A percentile compares a stretch with the other conserved stretches of the same genome.
Conservation (phyloP, 2,797 vertebrate species). For the Brachymystax lenok region DNA sequence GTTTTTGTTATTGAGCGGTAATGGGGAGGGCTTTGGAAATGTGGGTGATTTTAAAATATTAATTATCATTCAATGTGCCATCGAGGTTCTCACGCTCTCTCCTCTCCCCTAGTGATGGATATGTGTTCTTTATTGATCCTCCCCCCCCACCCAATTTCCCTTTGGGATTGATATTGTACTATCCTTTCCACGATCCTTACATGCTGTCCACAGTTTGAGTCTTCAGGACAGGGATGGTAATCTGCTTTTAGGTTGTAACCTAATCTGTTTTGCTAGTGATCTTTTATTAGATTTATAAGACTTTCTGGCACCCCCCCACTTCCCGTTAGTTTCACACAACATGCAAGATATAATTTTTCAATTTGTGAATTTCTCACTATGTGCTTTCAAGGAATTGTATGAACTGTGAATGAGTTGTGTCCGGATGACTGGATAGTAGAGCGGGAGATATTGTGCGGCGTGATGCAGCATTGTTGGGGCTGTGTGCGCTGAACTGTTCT, state of each 20-base stretch:
- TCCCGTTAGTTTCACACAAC: background rate
- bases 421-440: slow-evolving; percentile 22
- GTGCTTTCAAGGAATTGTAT: background rate
- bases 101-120: background rate
- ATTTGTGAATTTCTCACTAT: no score
- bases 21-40: background rate
- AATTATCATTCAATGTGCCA: background rate
- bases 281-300: background rate
- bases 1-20: background rate
- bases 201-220: background rate
- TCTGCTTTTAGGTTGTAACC: background rate
- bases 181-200: background rate
- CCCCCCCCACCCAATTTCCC: background rate
- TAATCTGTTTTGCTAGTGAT: background rate
- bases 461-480: slow-evolving; percentile 22
- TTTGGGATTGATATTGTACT: background rate
- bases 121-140: background rate
- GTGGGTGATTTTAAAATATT: background rate
- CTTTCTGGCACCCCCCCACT: background rate
- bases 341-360: background rate
- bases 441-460: slow-evolving; percentile 8
- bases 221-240: background rate
- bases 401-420: background rate
- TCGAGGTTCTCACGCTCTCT: background rate
- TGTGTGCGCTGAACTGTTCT: slow-evolving; percentile 20